phyloP scores from a whole-genome alignment of 1,140 invertebrate species.

The Calliphora vicina region DNA sequence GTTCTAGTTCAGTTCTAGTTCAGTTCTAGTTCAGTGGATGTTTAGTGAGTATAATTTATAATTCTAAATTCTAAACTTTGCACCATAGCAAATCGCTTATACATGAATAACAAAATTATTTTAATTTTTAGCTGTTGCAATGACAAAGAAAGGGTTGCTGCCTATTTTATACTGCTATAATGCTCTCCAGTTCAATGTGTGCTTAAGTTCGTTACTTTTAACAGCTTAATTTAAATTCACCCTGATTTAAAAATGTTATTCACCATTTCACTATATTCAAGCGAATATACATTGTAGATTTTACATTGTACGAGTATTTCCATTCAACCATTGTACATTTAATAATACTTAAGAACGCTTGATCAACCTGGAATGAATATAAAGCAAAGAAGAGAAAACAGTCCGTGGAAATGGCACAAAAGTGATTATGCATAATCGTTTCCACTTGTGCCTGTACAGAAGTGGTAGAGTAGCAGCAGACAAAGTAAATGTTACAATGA shows the following conservation, averaged over 20 bases:
- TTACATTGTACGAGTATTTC: not conserved
- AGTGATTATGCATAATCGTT: slow-evolving; percentile 45
- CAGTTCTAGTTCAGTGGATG: too few relatives aligned
- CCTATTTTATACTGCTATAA: too few relatives aligned
- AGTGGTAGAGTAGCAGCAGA: slow-evolving; percentile 41
- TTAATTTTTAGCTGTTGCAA: not conserved
- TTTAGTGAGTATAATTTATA: too few relatives aligned
- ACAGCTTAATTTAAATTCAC: slow-evolving; percentile 31
- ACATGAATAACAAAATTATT: not conserved
- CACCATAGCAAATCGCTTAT: not conserved
- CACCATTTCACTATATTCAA: too few relatives aligned
- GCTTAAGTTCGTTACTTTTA: slow-evolving; percentile 28
- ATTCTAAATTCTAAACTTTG: too few relatives aligned
- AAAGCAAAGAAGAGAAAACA: not conserved
- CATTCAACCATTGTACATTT: slow-evolving; percentile 20
- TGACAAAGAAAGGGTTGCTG: slow-evolving; percentile 8
- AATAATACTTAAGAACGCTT: slow-evolving; percentile 35
- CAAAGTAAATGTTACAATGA: slow-evolving; percentile 11
- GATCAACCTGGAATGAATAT: slow-evolving; percentile 39
- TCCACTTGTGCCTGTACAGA: slow-evolving; percentile 45
- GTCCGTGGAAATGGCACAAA: slow-evolving; percentile 8
- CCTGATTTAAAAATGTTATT: slow-evolving; percentile 24
- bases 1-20: too few relatives aligned
- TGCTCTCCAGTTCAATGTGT: not conserved
- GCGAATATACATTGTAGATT: not conserved